Base-by-base conservation (phyloP, 2,888 invertebrate genomes). In the Lasioglossum vierecki region DNA sequence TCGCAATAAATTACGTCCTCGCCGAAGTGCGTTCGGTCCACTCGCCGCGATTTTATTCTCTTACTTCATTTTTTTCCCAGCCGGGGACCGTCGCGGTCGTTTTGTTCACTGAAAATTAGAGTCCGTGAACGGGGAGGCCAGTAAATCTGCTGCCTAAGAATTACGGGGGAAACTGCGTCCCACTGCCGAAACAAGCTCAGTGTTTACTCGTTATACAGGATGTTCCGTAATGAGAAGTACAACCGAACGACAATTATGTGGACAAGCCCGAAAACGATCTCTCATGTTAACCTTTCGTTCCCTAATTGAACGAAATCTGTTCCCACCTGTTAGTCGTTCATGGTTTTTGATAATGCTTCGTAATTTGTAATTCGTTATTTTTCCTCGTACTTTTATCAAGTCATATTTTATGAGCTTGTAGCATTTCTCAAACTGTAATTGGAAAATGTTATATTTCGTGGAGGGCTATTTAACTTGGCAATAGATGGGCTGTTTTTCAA, bases 1-100 rank as follows among this genome's bases (percentile, higher is more conserved):
- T 22, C 73, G 78, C 39, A 75, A 82, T 82, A 82, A 82, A 82
- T 82, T 81, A 75, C 82, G 41, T 46, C 41, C 78, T 75, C 75
- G 71, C 85, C 76, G 74, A 81, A 77, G 84, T 60, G 66, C 79
- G 79, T 66, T 18, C 30, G 66, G 66, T 30, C 66, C 35, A 8
- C 35, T 66, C 66, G 66, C 18, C 66, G 30, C 18, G 66, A 35
- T 35, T 35, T 66, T 35, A 66, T 66, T 66, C 35, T 35, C 66
- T 35, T 35, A 2, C 15, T 35, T 18, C 3, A 35, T 35, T 35
- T 66, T 66, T 35, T 66, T 18, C 26, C 15, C 11, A 11, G 13
- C 13, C 60, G 26, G 0, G 4, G 13, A 60, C 26, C 26, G 60
- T 4, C 66, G 35, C 8, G 35, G 18, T 66, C 66, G 35, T 66